Evolutionary conservation across 2,797 vertebrate genomes (phyloP).

Genomic region (Antrozous pallidus): DNA sequence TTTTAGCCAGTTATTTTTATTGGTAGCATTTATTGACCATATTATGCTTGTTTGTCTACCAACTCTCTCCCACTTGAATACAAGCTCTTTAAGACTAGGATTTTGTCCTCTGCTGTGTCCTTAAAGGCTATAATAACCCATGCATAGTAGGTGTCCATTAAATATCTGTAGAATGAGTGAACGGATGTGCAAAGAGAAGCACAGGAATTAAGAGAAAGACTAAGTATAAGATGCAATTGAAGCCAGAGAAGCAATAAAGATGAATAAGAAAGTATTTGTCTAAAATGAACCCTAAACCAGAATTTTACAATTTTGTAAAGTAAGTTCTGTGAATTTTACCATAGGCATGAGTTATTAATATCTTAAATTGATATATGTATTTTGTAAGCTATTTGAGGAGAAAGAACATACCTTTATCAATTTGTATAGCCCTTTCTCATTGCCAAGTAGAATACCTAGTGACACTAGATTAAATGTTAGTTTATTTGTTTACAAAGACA

Average conservation of each 20-base stretch:
- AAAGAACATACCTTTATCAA: neutral
- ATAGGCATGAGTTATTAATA: constrained; percentile 16
- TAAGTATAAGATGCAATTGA: neutral
- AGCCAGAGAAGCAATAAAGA: neutral
- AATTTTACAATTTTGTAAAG: constrained; percentile 42
- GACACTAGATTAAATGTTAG: constrained; percentile 34
- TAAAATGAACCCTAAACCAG: neutral
- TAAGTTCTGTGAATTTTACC: neutral
- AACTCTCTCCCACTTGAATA: neutral
- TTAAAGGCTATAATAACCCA: neutral
- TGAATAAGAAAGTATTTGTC: neutral
- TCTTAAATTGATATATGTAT: neutral
- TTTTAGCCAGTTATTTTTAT: neutral
- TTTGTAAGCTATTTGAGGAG: neutral
- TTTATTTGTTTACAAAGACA: constrained; percentile 55
- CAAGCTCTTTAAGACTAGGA: neutral
- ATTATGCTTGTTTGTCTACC: neutral
- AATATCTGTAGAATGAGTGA: neutral
- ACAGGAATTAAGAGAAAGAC: neutral
- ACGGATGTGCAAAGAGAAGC: neutral
- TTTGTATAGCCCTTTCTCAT: neutral
- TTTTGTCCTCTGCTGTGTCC: neutral
- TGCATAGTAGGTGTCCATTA: neutral
- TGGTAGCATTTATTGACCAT: neutral
- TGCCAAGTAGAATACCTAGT: neutral